Evolutionary conservation across 2,888 invertebrate species (phyloP).

Genomic region (Glyphotaelius pellucidus): DNA sequence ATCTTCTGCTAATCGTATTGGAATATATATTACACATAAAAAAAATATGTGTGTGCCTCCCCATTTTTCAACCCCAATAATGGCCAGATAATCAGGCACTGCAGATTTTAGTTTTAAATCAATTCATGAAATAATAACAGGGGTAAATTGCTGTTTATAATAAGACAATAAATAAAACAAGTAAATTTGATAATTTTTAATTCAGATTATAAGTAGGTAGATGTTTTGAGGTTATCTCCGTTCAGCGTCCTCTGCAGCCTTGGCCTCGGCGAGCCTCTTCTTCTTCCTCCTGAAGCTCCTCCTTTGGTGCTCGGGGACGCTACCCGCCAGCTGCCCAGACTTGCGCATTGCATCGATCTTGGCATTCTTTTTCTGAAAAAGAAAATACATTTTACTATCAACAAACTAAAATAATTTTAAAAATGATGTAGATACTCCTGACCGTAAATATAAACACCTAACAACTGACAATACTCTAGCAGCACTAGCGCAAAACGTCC

Average conservation of each 20-base stretch:
- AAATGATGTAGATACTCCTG: too few relatives aligned
- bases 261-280: slow-evolving; percentile 71
- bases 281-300: slow-evolving; percentile 73
- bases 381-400: slow-evolving; percentile 12
- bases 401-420: too few relatives aligned
- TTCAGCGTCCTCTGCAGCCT: slow-evolving; percentile 64
- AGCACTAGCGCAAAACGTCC: too few relatives aligned
- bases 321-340: slow-evolving; percentile 73
- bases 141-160: not conserved
- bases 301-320: slow-evolving; percentile 71
- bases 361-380: slow-evolving; percentile 73
- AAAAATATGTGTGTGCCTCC: too few relatives aligned
- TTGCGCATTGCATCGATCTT: slow-evolving; percentile 74
- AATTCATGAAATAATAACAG: not conserved
- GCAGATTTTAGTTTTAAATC: too few relatives aligned
- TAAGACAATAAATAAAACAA: not conserved
- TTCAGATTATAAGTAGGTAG: not conserved
- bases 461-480: too few relatives aligned
- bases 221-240: not conserved
- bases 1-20: too few relatives aligned
- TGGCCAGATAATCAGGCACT: too few relatives aligned
- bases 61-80: too few relatives aligned
- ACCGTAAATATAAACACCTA: too few relatives aligned
- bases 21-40: too few relatives aligned
- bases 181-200: not conserved